Conservation (phyloP, 2,113 vertebrate species). For the Sorex fumeus region DNA sequence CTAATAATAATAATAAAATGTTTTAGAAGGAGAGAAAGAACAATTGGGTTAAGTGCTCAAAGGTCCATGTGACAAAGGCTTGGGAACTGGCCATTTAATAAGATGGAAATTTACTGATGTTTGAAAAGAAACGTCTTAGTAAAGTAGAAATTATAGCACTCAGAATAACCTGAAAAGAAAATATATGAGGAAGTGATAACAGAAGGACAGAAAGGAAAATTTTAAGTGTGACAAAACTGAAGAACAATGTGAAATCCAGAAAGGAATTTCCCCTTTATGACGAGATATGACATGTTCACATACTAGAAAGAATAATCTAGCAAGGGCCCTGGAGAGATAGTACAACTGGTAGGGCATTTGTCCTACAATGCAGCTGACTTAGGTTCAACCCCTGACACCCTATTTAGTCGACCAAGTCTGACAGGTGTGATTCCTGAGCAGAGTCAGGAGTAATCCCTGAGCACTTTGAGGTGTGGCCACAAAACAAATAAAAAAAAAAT, state of each 20-base stretch:
- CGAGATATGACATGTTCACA: background rate
- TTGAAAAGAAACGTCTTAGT: background rate
- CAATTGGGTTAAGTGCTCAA: background rate
- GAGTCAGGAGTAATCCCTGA: too few species aligned
- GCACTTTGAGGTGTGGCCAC: too few species aligned
- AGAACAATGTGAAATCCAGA: background rate
- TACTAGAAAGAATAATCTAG: background rate
- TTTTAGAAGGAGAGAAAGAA: background rate
- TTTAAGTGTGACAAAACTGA: constrained; percentile 4
- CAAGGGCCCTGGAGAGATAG: background rate
- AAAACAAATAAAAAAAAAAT: background rate
- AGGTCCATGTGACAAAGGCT: background rate
- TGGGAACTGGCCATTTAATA: background rate
- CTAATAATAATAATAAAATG: too few species aligned
- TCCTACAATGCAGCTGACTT: too few species aligned
- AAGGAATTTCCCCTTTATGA: background rate
- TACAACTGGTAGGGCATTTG: too few species aligned
- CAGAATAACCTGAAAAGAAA: background rate
- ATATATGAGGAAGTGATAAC: background rate
- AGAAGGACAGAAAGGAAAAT: background rate
- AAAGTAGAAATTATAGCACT: background rate
- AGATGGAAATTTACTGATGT: background rate
- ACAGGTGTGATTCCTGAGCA: too few species aligned
- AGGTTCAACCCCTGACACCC: too few species aligned
- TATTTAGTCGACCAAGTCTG: too few species aligned